A percentile compares a stretch with the other conserved stretches of the same genome.
Evolutionary conservation across 2,113 vertebrate genomes (phyloP).

Genomic region (Xiphophorus maculatus): DNA sequence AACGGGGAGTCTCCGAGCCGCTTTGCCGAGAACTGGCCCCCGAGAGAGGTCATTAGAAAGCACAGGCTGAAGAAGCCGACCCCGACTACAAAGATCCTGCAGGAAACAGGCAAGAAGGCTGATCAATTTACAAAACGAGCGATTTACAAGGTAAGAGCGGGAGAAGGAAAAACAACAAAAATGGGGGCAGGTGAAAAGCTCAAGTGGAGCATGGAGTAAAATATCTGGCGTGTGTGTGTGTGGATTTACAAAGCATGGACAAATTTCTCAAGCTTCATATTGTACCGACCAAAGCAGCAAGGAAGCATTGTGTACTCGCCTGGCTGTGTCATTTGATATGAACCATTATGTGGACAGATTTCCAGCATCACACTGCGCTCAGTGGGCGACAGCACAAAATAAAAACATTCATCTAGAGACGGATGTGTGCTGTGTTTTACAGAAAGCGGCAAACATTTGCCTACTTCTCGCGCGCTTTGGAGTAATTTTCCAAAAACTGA

Average conservation of each 20-base stretch:
- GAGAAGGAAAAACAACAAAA: background rate
- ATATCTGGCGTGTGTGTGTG: background rate
- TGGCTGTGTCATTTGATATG: conserved; percentile 31
- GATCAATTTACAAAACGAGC: conserved; percentile 4
- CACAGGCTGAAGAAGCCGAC: conserved; percentile 97
- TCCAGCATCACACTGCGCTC: conserved; percentile 37
- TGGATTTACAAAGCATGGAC: background rate
- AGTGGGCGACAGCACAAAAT: conserved; percentile 25
- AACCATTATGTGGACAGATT: conserved; percentile 19
- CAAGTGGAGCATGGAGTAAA: background rate
- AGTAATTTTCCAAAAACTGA: conserved; percentile 29
- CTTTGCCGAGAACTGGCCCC: conserved; percentile 93
- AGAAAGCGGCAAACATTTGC: conserved; percentile 8
- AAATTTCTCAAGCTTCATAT: conserved; percentile 6
- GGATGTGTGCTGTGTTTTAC: conserved; percentile 10
- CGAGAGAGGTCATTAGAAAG: conserved; percentile 97
- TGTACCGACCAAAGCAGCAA: conserved; percentile 5
- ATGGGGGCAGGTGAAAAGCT: background rate
- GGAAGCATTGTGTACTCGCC: conserved; percentile 18
- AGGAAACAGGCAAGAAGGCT: conserved; percentile 12
- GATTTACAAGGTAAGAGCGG: conserved; percentile 15
- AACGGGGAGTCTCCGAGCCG: conserved; percentile 92
- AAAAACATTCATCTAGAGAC: conserved; percentile 27
- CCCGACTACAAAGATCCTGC: conserved; percentile 94
- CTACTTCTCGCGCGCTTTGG: conserved; percentile 27